phyloP scores from a whole-genome alignment of 2,797 vertebrate species.

The Microtus agrestis region DNA sequence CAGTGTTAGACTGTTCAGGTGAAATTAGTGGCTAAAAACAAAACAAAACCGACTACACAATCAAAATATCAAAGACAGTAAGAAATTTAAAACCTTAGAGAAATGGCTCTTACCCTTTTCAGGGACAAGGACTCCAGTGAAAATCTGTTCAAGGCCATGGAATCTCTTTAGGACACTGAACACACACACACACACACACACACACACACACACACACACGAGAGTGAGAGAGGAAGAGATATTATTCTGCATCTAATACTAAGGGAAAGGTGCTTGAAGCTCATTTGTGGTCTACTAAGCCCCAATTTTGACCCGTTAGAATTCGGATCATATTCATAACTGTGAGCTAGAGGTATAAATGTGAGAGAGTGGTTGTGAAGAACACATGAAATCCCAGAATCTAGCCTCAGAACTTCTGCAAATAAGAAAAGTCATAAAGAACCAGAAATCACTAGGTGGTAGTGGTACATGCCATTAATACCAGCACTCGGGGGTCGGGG shows the following conservation, averaged over 20 bases:
- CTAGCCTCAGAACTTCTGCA: background rate
- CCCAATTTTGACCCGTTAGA: background rate
- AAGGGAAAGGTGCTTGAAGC: background rate
- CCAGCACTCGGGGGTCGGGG: background rate
- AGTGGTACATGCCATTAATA: background rate
- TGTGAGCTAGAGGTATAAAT: background rate
- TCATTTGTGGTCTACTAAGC: background rate
- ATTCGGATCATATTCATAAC: background rate
- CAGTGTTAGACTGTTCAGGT: background rate
- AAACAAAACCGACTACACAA: background rate
- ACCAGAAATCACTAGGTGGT: background rate
- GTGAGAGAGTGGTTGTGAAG: background rate
- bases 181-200: background rate
- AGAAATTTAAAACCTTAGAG: background rate
- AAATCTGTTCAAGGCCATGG: slow-evolving; percentile 5
- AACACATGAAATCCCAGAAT: background rate
- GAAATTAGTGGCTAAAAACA: slow-evolving; percentile 35
- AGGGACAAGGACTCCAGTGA: background rate
- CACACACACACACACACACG: background rate
- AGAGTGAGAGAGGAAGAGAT: background rate
- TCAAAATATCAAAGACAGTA: slow-evolving; percentile 2
- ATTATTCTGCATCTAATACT: background rate
- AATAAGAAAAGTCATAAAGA: background rate
- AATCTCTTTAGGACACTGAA: background rate
- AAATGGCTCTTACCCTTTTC: background rate